phyloP scores from a whole-genome alignment of 1,140 invertebrate species.

The Grapholita molesta region DNA sequence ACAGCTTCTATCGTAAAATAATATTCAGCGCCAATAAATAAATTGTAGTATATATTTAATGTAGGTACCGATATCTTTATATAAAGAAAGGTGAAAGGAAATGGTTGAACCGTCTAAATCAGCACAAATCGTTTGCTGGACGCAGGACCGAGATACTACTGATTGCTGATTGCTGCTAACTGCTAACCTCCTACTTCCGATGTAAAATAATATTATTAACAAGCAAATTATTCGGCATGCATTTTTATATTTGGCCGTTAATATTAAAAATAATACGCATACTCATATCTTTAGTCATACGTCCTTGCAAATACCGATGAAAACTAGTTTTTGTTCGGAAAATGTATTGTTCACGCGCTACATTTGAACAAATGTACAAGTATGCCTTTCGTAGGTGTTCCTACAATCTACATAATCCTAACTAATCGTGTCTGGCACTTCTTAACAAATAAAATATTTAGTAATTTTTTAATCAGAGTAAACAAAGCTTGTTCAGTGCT shows the following conservation, averaged over 20 bases:
- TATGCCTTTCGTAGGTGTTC: background rate
- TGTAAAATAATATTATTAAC: background rate
- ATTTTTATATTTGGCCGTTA: background rate
- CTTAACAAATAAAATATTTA: background rate
- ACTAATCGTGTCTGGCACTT: background rate
- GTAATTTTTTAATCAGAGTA: background rate
- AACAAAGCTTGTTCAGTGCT: background rate
- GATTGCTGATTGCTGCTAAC: no score
- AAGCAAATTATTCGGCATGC: background rate
- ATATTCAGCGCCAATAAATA: no score
- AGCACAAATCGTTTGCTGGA: no score
- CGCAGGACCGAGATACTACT: no score
- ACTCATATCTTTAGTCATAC: conserved; percentile 12
- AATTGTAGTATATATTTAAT: no score
- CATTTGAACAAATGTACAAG: conserved; percentile 1
- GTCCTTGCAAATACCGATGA: conserved; percentile 20
- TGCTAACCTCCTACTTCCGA: no score
- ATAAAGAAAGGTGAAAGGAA: no score
- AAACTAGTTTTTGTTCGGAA: conserved; percentile 14
- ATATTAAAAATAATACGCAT: conserved; percentile 14
- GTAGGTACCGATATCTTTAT: no score
- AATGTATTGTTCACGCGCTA: background rate
- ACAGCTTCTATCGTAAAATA: no score
- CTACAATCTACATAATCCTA: background rate
- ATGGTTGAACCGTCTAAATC: no score